Percentiles rank a stretch among this genome's conserved stretches.
Conservation (phyloP, 2,888 invertebrate species). For the Peribatodes rhomboidaria region DNA sequence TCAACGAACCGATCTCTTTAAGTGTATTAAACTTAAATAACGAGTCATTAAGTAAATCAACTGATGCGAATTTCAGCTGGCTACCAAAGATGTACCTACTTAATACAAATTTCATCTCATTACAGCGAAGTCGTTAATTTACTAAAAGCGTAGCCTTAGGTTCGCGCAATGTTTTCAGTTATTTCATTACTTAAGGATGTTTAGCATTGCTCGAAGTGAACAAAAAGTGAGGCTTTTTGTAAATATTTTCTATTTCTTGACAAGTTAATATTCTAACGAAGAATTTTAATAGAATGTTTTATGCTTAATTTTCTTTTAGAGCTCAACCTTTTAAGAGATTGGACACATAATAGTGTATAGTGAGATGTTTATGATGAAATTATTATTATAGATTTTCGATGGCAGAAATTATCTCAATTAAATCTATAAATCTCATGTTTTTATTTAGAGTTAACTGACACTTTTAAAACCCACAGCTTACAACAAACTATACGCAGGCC, state of each 20-base stretch:
- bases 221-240: conserved; percentile 11
- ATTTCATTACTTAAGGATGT: conserved; percentile 31
- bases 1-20: conserved; percentile 45
- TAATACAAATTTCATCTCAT: conserved; percentile 25
- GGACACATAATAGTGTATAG: neutral
- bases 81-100: conserved; percentile 20
- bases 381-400: neutral
- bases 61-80: conserved; percentile 32
- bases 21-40: conserved; percentile 19
- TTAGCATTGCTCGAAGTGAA: conserved; percentile 17
- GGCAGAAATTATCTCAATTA: too few relatives aligned
- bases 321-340: neutral
- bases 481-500: neutral
- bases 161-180: conserved; percentile 29
- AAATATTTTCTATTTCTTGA: conserved; percentile 19
- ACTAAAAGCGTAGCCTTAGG: conserved; percentile 24
- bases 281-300: conserved; percentile 14
- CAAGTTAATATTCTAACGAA: conserved; percentile 8
- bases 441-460: too few relatives aligned
- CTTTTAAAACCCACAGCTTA: too few relatives aligned
- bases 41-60: conserved; percentile 30
- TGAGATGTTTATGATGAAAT: neutral
- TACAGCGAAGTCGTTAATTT: conserved; percentile 29
- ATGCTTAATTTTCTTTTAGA: neutral
- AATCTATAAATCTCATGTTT: too few relatives aligned